These are phyloP conservation scores for Rhodeus uyekii DNA, from an alignment of 2,797 vertebrate genomes.

Conservation along the genomic window DNA sequence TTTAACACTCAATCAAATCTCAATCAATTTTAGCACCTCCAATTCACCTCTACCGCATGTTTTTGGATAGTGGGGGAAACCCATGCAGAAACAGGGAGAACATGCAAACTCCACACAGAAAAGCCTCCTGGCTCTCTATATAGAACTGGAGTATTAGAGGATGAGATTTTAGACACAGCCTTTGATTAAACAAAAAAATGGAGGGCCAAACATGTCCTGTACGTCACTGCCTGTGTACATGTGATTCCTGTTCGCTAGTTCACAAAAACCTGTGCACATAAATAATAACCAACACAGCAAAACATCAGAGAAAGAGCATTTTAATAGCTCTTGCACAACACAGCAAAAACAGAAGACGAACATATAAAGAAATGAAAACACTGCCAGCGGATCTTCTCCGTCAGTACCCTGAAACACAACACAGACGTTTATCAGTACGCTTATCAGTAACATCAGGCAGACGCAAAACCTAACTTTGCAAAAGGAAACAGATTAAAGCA, in stretches of 20 bases:
- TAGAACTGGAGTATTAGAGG: no score
- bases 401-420: constrained; percentile 52
- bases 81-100: no score
- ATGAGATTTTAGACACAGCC: no score
- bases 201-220: background rate
- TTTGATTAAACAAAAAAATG: background rate
- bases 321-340: constrained; percentile 48
- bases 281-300: background rate
- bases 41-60: no score
- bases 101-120: no score
- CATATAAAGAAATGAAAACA: constrained; percentile 34
- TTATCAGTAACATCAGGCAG: constrained; percentile 47
- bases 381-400: constrained; percentile 34
- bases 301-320: constrained; percentile 39
- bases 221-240: background rate
- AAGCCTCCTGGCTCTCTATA: no score
- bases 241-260: background rate
- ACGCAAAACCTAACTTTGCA: background rate
- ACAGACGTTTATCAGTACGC: constrained; percentile 20
- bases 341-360: constrained; percentile 25
- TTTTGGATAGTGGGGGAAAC: no score
- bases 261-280: background rate
- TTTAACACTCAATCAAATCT: no score
- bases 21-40: no score
- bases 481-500: background rate